A percentile compares a stretch with the other conserved stretches of the same genome.
Evolutionary conservation across 2,888 invertebrate species (phyloP).

Genomic region (Trachelus tabidus): DNA sequence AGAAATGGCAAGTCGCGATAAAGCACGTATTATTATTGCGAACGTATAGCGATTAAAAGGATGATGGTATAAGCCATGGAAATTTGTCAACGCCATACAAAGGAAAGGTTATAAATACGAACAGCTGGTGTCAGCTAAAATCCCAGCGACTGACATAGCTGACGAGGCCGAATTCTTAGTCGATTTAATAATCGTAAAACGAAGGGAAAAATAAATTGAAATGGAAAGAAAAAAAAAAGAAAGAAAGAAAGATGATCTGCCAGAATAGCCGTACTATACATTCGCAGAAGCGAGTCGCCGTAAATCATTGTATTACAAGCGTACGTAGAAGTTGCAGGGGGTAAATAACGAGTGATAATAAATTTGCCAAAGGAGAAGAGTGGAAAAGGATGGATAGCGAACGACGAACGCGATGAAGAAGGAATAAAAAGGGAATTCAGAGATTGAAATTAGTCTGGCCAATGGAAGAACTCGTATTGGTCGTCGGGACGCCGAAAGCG

Average conservation of each 20-base stretch:
- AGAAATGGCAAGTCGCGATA: background rate
- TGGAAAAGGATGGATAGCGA: conserved; percentile 14
- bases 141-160: background rate
- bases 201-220: conserved; percentile 38
- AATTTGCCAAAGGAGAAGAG: conserved; percentile 22
- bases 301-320: background rate
- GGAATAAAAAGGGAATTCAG: background rate
- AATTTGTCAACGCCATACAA: background rate
- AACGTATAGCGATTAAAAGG: background rate
- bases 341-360: conserved; percentile 35
- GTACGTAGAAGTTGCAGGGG: conserved; percentile 12
- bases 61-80: background rate
- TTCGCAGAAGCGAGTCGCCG: background rate
- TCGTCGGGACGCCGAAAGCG: background rate
- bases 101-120: background rate
- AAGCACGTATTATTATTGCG: background rate
- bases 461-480: background rate
- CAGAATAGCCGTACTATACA: background rate
- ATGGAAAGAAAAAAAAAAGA: conserved; percentile 17
- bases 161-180: background rate
- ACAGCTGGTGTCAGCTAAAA: background rate
- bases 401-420: background rate
- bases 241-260: background rate
- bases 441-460: conserved; percentile 6
- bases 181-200: background rate